Base-by-base conservation (phyloP, 1,140 invertebrate genomes). In the Drosophila subobscura region DNA sequence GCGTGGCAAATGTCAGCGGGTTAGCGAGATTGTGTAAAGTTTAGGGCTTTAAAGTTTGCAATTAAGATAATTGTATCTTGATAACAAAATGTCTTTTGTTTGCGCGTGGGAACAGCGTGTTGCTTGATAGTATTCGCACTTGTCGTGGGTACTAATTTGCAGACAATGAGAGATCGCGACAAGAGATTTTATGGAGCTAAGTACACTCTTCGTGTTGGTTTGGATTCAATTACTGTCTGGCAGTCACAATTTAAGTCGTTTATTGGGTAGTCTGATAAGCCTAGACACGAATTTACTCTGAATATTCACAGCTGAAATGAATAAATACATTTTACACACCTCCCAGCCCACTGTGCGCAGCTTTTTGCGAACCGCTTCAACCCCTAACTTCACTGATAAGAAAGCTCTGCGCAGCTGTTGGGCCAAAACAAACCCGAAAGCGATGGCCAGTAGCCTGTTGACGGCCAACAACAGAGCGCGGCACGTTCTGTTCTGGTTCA, bases 361-460 rank as follows among this genome's bases (percentile, higher is more conserved):
- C 83, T 88, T 88, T 81, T 53, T 0, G 3, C 16, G 41, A 20
- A 6, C 7, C 41, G 23, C 57, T 61, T 61, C 67, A 67, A 88
- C 83, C 83, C 78, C 64, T 59, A 76, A 65, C 29, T 25, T 44
- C 44, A 16, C 42, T 88, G 83, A 88, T 88, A 88, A 88, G 83
- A 89, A 88, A 88, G 83, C 83, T 88, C 45, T 29, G 29, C 55
- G 51, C 83, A 88, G 83, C 83, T 88, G 83, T 76, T 79, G 66
- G 52, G 5, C 71, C 71, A 70, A 68, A 86, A 72, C 75, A 81
- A 86, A 65, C 42, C 33, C 10, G 14, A 74, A 88, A 72, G 77
- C 81, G 53, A 57, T 37, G 59, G 70, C 44, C 29, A 50, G 37
- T 50, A 12, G 60, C 22, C 44, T 60, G 77, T 52, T 57, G 23